Percentiles rank a stretch among this genome's conserved stretches.
These are phyloP conservation scores for Chelonus insularis DNA, from an alignment of 1,140 invertebrate species.

Conservation along the genomic window DNA sequence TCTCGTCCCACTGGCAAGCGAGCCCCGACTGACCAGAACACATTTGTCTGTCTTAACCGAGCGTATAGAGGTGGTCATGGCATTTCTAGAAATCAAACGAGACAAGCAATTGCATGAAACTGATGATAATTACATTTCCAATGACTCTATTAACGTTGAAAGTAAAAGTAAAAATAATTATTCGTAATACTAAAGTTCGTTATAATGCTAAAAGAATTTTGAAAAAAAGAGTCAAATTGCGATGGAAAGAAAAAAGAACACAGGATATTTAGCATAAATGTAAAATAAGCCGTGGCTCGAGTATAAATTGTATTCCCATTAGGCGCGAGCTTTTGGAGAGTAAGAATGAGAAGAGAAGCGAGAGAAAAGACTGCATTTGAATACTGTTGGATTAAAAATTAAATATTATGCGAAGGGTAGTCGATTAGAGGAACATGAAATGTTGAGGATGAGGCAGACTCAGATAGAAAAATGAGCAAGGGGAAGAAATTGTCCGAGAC, in stretches of 20 bases:
- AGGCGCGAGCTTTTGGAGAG: slow-evolving; percentile 26
- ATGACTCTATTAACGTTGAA: too few relatives aligned
- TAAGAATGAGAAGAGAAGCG: not conserved
- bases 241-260: not conserved
- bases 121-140: not conserved
- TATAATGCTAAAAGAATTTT: not conserved
- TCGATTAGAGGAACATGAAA: slow-evolving; percentile 21
- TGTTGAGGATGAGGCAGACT: not conserved
- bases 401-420: slow-evolving; percentile 33
- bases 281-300: slow-evolving; percentile 36
- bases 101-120: not conserved
- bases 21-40: slow-evolving; percentile 37
- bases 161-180: not conserved
- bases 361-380: slow-evolving; percentile 30
- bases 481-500: too few relatives aligned
- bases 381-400: slow-evolving; percentile 38
- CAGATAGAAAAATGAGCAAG: too few relatives aligned
- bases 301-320: slow-evolving; percentile 40
- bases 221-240: not conserved
- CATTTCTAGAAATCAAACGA: slow-evolving; percentile 8
- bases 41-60: slow-evolving; percentile 39
- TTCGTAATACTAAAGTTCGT: not conserved
- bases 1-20: slow-evolving; percentile 31
- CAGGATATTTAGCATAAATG: slow-evolving; percentile 38
- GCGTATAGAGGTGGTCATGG: slow-evolving; percentile 12